Evolutionary conservation across 1,140 invertebrate genomes (phyloP).

Genomic region (Calephelis virginiensis): DNA sequence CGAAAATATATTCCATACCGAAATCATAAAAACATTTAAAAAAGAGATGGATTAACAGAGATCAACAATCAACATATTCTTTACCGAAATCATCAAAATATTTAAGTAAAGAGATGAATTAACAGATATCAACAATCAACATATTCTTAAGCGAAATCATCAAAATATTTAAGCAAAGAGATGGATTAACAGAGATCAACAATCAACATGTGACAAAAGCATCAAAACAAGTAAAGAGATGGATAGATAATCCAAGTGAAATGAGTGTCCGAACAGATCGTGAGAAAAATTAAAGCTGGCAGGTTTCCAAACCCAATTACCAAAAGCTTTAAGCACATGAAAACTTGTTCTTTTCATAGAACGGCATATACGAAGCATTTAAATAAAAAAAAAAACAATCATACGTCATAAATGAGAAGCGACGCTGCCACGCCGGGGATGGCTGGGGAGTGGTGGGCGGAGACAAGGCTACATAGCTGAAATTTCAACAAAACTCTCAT

Average conservation of each 20-base stretch:
- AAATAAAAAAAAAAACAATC: conserved; percentile 29
- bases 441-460: conserved; percentile 41
- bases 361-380: background rate
- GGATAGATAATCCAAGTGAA: background rate
- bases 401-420: conserved; percentile 45
- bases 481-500: conserved; percentile 46
- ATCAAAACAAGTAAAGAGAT: no score
- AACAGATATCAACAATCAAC: no score
- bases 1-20: no score
- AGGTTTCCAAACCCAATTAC: background rate
- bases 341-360: background rate
- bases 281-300: background rate
- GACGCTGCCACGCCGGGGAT: conserved; percentile 46
- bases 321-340: background rate
- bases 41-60: no score
- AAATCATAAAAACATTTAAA: no score
- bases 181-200: no score
- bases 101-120: no score
- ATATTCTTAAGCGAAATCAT: no score
- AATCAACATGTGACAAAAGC: no score
- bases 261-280: background rate
- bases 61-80: no score
- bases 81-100: no score
- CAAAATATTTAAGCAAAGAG: no score
- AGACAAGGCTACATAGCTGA: conserved; percentile 48